Conservation (phyloP, 2,113 vertebrate genomes). For the Apistogramma diplotaenia region DNA sequence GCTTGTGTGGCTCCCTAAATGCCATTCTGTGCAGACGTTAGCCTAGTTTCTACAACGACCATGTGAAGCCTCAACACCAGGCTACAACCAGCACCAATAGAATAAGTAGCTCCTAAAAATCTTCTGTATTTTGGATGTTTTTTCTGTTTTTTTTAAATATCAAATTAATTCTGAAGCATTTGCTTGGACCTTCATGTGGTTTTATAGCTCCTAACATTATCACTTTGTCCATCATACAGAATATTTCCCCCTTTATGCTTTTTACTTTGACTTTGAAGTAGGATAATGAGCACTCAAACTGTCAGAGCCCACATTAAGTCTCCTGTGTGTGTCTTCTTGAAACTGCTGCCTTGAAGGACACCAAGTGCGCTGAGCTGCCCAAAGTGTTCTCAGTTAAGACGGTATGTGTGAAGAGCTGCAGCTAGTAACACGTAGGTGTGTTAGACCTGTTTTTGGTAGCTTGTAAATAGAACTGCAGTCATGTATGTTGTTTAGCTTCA, state of each 20-base stretch:
- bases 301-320: background rate
- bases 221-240: slow-evolving; percentile 18
- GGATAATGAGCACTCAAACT: background rate
- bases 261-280: background rate
- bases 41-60: slow-evolving; percentile 55
- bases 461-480: slow-evolving; percentile 15
- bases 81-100: background rate
- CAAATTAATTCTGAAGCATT: background rate
- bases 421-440: slow-evolving; percentile 5
- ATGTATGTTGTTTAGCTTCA: background rate
- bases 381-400: slow-evolving; percentile 63
- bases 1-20: slow-evolving; percentile 63
- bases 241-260: background rate
- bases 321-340: slow-evolving; percentile 30
- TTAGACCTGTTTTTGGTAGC: slow-evolving; percentile 4
- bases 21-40: slow-evolving; percentile 37
- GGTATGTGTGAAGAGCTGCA: slow-evolving; percentile 51
- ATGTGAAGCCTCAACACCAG: background rate
- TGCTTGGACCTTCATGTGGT: background rate
- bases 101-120: background rate
- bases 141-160: background rate
- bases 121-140: slow-evolving; percentile 40
- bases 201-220: background rate
- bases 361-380: slow-evolving; percentile 53
- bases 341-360: slow-evolving; percentile 59